These are phyloP conservation scores for Tetramorium simillimum DNA, from an alignment of 1,140 invertebrate genomes.

Conservation along the genomic window DNA sequence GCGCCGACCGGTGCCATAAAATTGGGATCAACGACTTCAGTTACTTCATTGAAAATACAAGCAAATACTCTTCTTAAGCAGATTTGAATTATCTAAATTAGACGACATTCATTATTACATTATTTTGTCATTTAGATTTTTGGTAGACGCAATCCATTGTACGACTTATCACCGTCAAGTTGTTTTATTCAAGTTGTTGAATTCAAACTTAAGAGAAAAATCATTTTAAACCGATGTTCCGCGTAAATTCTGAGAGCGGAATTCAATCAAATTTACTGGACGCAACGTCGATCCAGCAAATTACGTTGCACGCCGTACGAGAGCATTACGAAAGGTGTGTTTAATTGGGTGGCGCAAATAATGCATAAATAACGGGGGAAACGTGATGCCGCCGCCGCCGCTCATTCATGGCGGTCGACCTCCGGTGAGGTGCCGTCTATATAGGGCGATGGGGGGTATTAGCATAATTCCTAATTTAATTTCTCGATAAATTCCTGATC, in stretches of 20 bases:
- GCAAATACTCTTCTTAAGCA: neutral
- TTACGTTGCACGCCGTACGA: constrained; percentile 14
- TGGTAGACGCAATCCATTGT: neutral
- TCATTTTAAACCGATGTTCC: neutral
- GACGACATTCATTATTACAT: neutral
- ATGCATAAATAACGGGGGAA: constrained; percentile 53
- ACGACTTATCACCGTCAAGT: neutral
- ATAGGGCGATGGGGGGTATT: constrained; percentile 68
- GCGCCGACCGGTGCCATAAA: constrained; percentile 42
- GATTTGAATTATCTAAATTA: constrained; percentile 9
- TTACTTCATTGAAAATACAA: constrained; percentile 20
- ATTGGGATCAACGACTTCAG: constrained; percentile 35
- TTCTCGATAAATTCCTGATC: constrained; percentile 80
- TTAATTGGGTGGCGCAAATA: constrained; percentile 54
- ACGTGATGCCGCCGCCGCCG: constrained; percentile 33
- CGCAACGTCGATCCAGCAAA: constrained; percentile 16
- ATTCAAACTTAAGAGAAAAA: neutral
- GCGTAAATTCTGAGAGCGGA: neutral
- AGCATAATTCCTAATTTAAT: constrained; percentile 83
- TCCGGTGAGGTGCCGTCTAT: constrained; percentile 12
- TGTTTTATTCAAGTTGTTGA: neutral
- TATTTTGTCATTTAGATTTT: neutral
- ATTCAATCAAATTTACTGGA: neutral
- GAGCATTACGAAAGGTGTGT: neutral
- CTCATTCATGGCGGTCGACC: constrained; percentile 47